Evolutionary conservation across 2,888 invertebrate genomes (phyloP).

Genomic region (Rutpela maculata): DNA sequence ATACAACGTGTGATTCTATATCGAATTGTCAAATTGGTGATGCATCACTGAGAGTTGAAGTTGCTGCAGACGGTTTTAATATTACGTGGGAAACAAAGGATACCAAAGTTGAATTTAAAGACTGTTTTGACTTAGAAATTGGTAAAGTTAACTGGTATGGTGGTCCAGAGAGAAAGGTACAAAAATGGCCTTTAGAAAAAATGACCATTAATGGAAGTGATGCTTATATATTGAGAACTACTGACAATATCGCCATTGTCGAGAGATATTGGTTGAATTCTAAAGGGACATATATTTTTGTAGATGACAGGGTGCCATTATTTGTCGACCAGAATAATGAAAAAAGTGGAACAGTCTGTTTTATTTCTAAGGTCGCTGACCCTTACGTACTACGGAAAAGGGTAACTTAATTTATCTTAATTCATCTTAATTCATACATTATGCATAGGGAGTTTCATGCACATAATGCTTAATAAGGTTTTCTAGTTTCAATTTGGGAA

Average conservation of each 20-base stretch:
- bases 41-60: not conserved
- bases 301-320: slow-evolving; percentile 80
- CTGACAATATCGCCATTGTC: slow-evolving; percentile 76
- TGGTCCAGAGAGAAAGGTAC: slow-evolving; percentile 79
- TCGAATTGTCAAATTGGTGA: not conserved
- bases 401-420: slow-evolving; percentile 43
- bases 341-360: slow-evolving; percentile 76
- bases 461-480: no score
- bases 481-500: no score
- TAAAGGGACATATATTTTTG: slow-evolving; percentile 80
- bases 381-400: slow-evolving; percentile 74
- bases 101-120: slow-evolving; percentile 60
- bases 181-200: slow-evolving; percentile 82
- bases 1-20: not conserved
- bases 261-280: slow-evolving; percentile 86
- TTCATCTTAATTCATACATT: no score
- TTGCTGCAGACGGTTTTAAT: not conserved
- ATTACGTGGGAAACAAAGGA: slow-evolving; percentile 47
- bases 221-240: slow-evolving; percentile 78
- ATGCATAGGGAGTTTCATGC: no score
- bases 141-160: slow-evolving; percentile 80
- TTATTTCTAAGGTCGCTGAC: slow-evolving; percentile 76
- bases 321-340: slow-evolving; percentile 83
- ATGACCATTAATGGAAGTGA: slow-evolving; percentile 73
- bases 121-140: slow-evolving; percentile 75